Base-by-base conservation (phyloP, 1,140 invertebrate genomes). In the Rhynchophorus ferrugineus region DNA sequence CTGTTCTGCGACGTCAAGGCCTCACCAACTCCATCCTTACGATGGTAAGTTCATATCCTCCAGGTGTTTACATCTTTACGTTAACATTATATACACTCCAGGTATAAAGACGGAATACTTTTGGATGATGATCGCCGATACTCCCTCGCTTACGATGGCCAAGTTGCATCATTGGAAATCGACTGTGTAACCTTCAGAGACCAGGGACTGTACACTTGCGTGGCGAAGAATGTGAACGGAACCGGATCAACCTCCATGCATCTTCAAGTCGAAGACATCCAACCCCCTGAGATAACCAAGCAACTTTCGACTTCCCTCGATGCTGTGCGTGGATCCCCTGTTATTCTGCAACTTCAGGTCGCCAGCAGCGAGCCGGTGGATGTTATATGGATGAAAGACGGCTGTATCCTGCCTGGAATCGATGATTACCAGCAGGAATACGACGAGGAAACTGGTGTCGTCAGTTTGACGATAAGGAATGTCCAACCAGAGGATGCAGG, bases 321-420 rank as follows among this genome's bases (percentile, higher is more conserved):
- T 1, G 24, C 2, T 14, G 14, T 13, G 0, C 57, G 61, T 49
- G 61, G 64, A 11, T 34, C 35, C 17, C 35, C 49, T 14, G 43
- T 60, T n/a, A 44, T 22, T 11, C 48, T 69, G 39, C 35, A 50
- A 29, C 6, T 61, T 6, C 54, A 55, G 18, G 53, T 59, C 14
- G 54, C 17, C 9, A 81, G 81, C 22, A 71, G 71, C 59, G 73
- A 76, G 46, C 83, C 84, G 7, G 78, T 84, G 44, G 76, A 76
- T 17, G 77, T 88, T 8, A 63, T 76, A 20, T 91, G 88, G 88
- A 73, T 79, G 21, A 82, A 81, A 59, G 80, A 87, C 60, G 80
- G 78, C 17, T 75, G 78, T 55, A 73, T 81, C 36, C 67, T 91
- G 17, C 72, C 74, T 9, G 76, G 87, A 61, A 80, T 76, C 56